Evolutionary conservation across 2,888 invertebrate genomes (phyloP), one percentile per base, ranked within the genome.

Genomic region (Sthenelais limicola): DNA sequence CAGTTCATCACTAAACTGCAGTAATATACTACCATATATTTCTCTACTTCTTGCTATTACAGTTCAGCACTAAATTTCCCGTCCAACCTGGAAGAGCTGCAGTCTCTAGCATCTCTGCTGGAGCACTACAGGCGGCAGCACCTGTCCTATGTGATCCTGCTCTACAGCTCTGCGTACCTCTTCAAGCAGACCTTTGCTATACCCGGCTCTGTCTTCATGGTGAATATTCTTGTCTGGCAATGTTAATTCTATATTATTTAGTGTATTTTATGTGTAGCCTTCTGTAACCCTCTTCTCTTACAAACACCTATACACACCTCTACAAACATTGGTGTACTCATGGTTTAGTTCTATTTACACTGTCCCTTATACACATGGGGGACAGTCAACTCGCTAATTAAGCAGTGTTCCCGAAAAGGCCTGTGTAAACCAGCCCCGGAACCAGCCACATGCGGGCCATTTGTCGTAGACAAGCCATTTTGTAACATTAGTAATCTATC

Each of bases 141-240:
- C 80, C 85, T 86, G 71, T 74, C 82, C 5, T 91, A 90, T 82
- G 89, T 91, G 9, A 78, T 90, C 0, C 66, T 89, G 0, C 83
- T 91, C 4, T 91, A 91, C 83, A 87, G 88, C 56, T 88, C 88
- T 73, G 90, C 90, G 0, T 91, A 91, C 81, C 79, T 91, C 26
- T 91, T 90, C 85, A 91, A 91, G 81, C 91, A 91, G 82, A 88
- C 91, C n/a, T 91, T 91, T 86, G 90, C 90, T 67, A 90, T 91
- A 75, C 91, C 91, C 48, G 91, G 91, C 30, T 91, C 91, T 32
- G 90, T 90, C 43, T 88, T 91, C 72, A 79, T 91, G 88, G 91
- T 91, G 82, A 84, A 87, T 70, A n/a, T n/a, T n/a, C n/a, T n/a
- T n/a, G n/a, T n/a, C n/a, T n/a, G n/a, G n/a, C n/a, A n/a, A n/a